These are phyloP conservation scores for Python bivittatus DNA, from an alignment of 2,113 vertebrate species.

Conservation along the genomic window DNA sequence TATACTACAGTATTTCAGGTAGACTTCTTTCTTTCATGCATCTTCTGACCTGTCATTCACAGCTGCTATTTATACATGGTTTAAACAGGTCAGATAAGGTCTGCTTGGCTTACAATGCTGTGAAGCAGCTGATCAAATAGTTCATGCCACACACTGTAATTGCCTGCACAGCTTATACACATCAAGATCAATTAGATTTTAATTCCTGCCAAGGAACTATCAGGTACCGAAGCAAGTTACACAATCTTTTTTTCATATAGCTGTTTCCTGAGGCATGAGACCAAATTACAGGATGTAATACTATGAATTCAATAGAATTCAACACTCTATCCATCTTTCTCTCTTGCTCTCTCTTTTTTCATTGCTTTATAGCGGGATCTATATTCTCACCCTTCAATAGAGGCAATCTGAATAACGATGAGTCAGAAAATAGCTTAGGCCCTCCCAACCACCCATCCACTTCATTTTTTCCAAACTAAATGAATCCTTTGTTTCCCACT, in stretches of 20 bases:
- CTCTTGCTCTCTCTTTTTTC: not conserved
- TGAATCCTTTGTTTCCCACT: not conserved
- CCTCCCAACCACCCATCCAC: not conserved
- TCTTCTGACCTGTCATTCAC: rapidly evolving
- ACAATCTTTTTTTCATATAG: constrained; percentile 44
- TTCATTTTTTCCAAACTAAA: not conserved
- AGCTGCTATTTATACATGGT: constrained; percentile 39
- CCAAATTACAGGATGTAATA: not conserved
- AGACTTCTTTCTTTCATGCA: not conserved
- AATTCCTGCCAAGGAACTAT: constrained; percentile 23
- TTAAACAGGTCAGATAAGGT: constrained; percentile 43
- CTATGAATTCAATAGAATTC: not conserved
- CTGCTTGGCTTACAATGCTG: constrained; percentile 9
- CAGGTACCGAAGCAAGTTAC: constrained; percentile 37
- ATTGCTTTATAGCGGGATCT: not conserved
- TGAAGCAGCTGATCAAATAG: constrained; percentile 68
- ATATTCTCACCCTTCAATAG: not conserved
- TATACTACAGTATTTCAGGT: not conserved
- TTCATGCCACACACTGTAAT: constrained; percentile 52
- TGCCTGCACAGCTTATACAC: constrained; percentile 45
- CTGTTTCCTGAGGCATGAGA: constrained; percentile 8
- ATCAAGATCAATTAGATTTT: constrained; percentile 46
- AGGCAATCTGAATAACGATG: not conserved
- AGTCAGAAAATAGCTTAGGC: not conserved
- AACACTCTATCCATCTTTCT: not conserved